Conservation (phyloP, 2,113 vertebrate genomes). For the Ameiurus melas region DNA sequence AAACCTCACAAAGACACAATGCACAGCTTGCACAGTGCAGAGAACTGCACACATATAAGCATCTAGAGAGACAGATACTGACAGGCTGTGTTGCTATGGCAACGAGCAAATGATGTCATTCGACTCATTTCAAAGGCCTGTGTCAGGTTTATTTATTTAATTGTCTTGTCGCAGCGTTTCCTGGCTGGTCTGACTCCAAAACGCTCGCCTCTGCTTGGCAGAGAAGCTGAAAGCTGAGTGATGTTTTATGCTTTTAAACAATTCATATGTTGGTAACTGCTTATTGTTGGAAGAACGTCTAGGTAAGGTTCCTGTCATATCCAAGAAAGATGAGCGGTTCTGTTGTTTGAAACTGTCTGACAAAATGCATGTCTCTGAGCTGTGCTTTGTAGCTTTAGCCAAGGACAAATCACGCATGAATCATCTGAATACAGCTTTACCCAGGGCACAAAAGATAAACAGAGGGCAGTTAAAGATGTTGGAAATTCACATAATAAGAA, state of each 20-base stretch:
- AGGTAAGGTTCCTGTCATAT: neutral
- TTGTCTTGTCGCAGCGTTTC: slow-evolving; percentile 32
- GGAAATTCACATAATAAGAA: slow-evolving; percentile 5
- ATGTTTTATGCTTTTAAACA: slow-evolving; percentile 56
- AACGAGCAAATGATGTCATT: slow-evolving; percentile 43
- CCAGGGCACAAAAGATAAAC: slow-evolving; percentile 3
- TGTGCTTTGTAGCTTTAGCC: neutral
- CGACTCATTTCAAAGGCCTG: slow-evolving; percentile 27
- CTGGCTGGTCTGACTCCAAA: slow-evolving; percentile 21
- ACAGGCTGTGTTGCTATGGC: slow-evolving; percentile 50
- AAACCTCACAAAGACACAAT: neutral
- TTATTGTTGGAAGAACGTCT: slow-evolving; percentile 28
- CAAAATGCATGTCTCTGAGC: slow-evolving; percentile 11
- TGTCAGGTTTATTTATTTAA: slow-evolving; percentile 44
- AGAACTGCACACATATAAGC: slow-evolving; percentile 3
- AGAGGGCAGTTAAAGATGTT: neutral
- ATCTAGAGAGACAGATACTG: slow-evolving; percentile 30
- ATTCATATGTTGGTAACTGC: slow-evolving; percentile 32
- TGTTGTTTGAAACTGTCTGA: slow-evolving; percentile 8
- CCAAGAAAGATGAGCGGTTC: neutral
- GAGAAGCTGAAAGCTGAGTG: slow-evolving; percentile 52
- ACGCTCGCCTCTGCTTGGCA: slow-evolving; percentile 48
- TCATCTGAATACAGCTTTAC: neutral
- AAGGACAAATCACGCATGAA: slow-evolving; percentile 1
- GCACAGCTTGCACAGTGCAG: slow-evolving; percentile 19